A percentile compares a stretch with the other conserved stretches of the same genome.
Conservation (phyloP, 2,113 vertebrate species). For the Sinocyclocheilus anshuiensis region DNA sequence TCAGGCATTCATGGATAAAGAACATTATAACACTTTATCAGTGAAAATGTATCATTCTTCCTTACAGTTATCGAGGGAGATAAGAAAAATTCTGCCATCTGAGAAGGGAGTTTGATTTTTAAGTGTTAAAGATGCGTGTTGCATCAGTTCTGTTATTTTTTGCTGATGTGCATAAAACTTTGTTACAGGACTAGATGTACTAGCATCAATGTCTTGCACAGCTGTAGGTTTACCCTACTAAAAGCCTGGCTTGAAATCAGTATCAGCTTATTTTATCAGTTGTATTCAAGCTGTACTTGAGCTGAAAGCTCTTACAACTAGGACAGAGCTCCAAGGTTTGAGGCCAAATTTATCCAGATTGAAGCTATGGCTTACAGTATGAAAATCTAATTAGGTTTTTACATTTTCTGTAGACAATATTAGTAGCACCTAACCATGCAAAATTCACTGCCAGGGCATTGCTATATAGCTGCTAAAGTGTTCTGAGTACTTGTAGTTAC, state of each 20-base stretch:
- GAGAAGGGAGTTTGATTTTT: not conserved
- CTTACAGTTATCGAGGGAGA: not conserved
- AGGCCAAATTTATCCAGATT: not conserved
- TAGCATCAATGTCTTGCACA: not conserved
- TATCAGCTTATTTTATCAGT: not conserved
- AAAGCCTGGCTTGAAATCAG: not conserved
- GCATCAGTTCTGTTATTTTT: not conserved
- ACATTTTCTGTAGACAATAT: not conserved
- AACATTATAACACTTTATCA: slow-evolving; percentile 20
- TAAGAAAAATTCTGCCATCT: not conserved
- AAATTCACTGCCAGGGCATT: no score
- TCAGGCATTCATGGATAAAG: not conserved
- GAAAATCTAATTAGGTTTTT: not conserved
- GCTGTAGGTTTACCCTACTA: not conserved
- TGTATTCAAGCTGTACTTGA: not conserved
- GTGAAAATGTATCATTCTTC: not conserved
- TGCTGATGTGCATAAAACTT: not conserved
- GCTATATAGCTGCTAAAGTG: no score
- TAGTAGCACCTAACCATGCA: no score
- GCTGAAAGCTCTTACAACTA: not conserved
- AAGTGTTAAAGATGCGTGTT: not conserved
- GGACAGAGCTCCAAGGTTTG: slow-evolving; percentile 6
- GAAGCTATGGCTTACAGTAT: not conserved
- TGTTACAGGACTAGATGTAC: not conserved
- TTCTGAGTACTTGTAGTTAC: no score